A percentile compares a stretch with the other conserved stretches of the same genome.
phyloP scores from a whole-genome alignment of 1,140 invertebrate genomes.

The Drosophila erecta region DNA sequence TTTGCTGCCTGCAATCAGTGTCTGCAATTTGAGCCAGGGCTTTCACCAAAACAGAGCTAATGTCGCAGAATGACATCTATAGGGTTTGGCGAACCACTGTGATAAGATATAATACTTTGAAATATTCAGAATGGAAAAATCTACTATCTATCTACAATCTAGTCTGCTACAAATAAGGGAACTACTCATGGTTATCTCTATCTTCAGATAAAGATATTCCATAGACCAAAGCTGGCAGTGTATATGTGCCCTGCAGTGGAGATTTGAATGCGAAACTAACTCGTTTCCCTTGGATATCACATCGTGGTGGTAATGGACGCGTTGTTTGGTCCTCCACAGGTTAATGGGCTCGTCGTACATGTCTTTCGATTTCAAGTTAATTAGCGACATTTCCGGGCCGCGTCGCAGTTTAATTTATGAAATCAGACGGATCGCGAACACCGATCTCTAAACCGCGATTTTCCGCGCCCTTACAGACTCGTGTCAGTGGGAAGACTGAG shows the following conservation, averaged over 20 bases:
- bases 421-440: constrained; percentile 1
- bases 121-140: not conserved
- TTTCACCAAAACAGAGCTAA: constrained; percentile 11
- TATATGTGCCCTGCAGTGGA: constrained; percentile 25
- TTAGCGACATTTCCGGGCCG: constrained; percentile 61
- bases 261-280: constrained; percentile 43
- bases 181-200: not conserved
- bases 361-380: constrained; percentile 57
- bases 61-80: constrained; percentile 9
- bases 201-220: not conserved
- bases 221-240: not conserved
- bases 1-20: constrained; percentile 34
- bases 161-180: too few relatives aligned
- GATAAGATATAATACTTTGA: constrained; percentile 24
- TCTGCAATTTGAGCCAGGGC: constrained; percentile 28
- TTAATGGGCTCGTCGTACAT: constrained; percentile 64
- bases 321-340: constrained; percentile 76
- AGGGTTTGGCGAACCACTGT: constrained; percentile 7
- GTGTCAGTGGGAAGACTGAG: constrained; percentile 38
- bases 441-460: constrained; percentile 10
- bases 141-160: too few relatives aligned
- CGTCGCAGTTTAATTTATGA: not conserved
- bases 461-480: constrained; percentile 28
- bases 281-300: constrained; percentile 53
- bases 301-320: constrained; percentile 75